Evolutionary conservation across 1,140 invertebrate genomes (phyloP).

Genomic region (Drosophila arizonae): DNA sequence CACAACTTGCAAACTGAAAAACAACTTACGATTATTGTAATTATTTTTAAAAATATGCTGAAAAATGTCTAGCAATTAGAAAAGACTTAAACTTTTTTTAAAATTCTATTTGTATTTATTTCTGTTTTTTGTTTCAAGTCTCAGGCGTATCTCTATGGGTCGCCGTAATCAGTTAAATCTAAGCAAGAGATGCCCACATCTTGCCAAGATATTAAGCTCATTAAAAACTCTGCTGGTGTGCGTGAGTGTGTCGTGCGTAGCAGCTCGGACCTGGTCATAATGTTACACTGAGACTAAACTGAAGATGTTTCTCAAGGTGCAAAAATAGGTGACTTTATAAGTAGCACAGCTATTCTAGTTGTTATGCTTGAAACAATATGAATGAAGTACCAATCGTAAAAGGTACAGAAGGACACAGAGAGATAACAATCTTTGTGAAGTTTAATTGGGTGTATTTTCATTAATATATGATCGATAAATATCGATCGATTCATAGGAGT

Average conservation of each 20-base stretch:
- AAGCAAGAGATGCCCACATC: slow-evolving; percentile 66
- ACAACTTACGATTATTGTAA: slow-evolving; percentile 24
- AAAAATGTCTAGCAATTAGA: slow-evolving; percentile 76
- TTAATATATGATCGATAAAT: too few species aligned
- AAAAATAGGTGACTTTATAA: too few species aligned
- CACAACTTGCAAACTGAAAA: not conserved
- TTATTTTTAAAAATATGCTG: slow-evolving; percentile 48
- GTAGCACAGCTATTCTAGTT: too few species aligned
- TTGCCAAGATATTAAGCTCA: slow-evolving; percentile 76
- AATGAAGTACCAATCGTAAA: too few species aligned
- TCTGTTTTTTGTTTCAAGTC: slow-evolving; percentile 18
- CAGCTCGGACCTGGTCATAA: slow-evolving; percentile 6
- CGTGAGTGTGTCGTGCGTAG: slow-evolving; percentile 18
- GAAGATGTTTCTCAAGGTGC: not conserved
- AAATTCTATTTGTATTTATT: slow-evolving; percentile 10
- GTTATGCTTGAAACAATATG: too few species aligned
- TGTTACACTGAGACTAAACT: slow-evolving; percentile 1
- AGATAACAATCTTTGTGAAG: too few species aligned
- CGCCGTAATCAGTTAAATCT: slow-evolving; percentile 74
- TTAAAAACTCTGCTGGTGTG: slow-evolving; percentile 64
- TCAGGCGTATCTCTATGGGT: slow-evolving; percentile 26
- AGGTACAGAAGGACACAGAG: too few species aligned
- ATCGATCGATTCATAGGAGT: too few species aligned
- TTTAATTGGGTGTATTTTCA: too few species aligned
- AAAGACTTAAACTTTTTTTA: slow-evolving; percentile 30